Conservation (phyloP, 2,888 invertebrate species). For the Drosophila anomelani region DNA sequence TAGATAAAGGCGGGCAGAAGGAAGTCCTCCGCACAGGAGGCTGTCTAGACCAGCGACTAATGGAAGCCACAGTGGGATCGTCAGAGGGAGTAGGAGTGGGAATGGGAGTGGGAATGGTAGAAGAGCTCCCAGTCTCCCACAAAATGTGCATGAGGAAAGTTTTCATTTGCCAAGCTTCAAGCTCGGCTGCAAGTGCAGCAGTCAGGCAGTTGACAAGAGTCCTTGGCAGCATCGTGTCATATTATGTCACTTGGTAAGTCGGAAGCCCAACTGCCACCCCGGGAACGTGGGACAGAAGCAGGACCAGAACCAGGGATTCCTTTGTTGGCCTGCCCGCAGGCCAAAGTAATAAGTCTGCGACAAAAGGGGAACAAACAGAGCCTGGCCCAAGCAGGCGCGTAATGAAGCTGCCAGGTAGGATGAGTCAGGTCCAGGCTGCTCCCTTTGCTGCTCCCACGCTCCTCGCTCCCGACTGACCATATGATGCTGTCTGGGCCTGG, state of each 20-base stretch:
- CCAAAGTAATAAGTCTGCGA: constrained; percentile 36
- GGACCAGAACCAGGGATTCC: constrained; percentile 3
- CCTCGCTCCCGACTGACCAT: constrained; percentile 22
- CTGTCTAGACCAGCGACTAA: constrained; percentile 54
- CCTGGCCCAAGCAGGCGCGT: constrained; percentile 42
- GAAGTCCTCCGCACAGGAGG: constrained; percentile 55
- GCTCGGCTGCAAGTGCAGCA: constrained; percentile 29
- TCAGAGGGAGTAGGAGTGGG: background rate
- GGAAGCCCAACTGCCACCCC: constrained; percentile 17
- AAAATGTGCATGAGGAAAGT: constrained; percentile 26
- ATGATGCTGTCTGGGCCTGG: constrained; percentile 37
- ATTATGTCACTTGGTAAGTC: constrained; percentile 52
- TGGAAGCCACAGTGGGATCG: constrained; percentile 36
- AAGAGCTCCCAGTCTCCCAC: background rate
- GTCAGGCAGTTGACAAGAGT: constrained; percentile 39
- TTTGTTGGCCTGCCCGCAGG: constrained; percentile 30
- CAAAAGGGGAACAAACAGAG: constrained; percentile 26
- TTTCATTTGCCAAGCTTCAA: constrained; percentile 8
- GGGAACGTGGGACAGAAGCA: background rate
- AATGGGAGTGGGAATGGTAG: background rate
- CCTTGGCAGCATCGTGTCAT: constrained; percentile 57
- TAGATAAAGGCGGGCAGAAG: constrained; percentile 61
- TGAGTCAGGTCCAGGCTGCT: constrained; percentile 31
- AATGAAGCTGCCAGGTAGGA: constrained; percentile 49
- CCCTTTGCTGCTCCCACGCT: background rate